Percentiles rank a stretch among this genome's conserved stretches.
These are phyloP conservation scores for Pteromalus puparum DNA, from an alignment of 1,140 invertebrate species.

Conservation along the genomic window DNA sequence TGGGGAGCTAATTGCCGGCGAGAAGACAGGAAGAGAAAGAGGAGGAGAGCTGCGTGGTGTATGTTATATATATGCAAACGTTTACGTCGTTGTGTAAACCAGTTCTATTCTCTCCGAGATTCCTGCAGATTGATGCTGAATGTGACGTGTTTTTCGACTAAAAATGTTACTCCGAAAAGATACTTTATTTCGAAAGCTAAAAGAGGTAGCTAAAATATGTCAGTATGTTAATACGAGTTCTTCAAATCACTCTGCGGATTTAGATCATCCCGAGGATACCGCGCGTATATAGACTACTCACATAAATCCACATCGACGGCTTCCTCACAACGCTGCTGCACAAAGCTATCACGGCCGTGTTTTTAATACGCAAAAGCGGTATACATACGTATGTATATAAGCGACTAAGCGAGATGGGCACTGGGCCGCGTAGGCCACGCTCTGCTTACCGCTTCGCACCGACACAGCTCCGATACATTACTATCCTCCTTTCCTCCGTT, in stretches of 20 bases:
- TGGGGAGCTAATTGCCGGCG: not conserved
- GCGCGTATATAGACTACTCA: too few species aligned
- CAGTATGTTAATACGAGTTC: too few species aligned
- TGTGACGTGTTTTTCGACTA: not conserved
- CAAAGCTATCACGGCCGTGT: not conserved
- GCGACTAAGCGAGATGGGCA: not conserved
- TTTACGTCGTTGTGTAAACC: not conserved
- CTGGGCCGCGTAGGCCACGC: constrained; percentile 36
- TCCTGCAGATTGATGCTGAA: not conserved
- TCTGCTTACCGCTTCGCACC: constrained; percentile 33
- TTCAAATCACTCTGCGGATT: too few species aligned
- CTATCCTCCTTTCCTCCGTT: not conserved
- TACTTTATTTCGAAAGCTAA: too few species aligned
- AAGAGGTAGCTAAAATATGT: too few species aligned
- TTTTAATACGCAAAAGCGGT: not conserved
- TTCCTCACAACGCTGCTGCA: not conserved
- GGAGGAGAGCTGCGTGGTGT: too few species aligned
- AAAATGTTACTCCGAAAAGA: too few species aligned
- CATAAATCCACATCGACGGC: not conserved
- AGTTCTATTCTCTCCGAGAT: too few species aligned
- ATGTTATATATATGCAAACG: not conserved
- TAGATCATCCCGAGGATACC: too few species aligned
- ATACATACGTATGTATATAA: not conserved
- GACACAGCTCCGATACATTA: constrained; percentile 11
- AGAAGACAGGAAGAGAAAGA: constrained; percentile 4